These are phyloP conservation scores for Pogonocherus hispidulus DNA, from an alignment of 2,888 invertebrate species.

Conservation along the genomic window DNA sequence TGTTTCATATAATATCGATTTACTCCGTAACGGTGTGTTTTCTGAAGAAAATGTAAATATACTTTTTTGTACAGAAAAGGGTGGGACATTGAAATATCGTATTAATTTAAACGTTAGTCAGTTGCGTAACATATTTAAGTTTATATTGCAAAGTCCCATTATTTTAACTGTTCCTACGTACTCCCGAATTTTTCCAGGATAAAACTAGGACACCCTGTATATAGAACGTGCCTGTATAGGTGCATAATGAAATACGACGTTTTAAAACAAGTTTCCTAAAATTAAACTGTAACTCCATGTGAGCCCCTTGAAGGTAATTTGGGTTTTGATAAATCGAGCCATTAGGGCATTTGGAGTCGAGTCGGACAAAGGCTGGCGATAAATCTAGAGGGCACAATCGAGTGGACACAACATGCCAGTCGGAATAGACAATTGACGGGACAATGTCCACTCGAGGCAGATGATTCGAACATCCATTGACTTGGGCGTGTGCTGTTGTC, in stretches of 20 bases:
- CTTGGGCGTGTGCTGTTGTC: slow-evolving; percentile 29
- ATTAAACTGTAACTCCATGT: slow-evolving; percentile 1
- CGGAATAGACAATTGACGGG: slow-evolving; percentile 25
- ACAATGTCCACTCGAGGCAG: slow-evolving; percentile 48
- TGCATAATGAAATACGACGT: neutral
- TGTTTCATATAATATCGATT: too few relatives aligned
- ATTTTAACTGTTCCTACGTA: too few relatives aligned
- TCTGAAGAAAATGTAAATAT: too few relatives aligned
- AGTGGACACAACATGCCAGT: slow-evolving; percentile 20
- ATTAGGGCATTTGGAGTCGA: slow-evolving; percentile 12
- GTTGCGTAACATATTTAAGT: too few relatives aligned
- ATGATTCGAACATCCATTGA: slow-evolving; percentile 37
- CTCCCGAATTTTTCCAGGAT: too few relatives aligned
- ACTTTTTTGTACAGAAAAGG: too few relatives aligned
- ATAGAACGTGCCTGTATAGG: too few relatives aligned
- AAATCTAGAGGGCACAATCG: slow-evolving; percentile 19
- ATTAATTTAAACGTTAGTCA: too few relatives aligned
- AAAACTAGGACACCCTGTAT: too few relatives aligned
- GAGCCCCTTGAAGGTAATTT: slow-evolving; percentile 5
- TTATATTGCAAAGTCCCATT: too few relatives aligned
- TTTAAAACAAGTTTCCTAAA: neutral
- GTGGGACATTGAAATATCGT: too few relatives aligned
- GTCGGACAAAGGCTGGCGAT: slow-evolving; percentile 13
- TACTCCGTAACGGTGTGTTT: too few relatives aligned
- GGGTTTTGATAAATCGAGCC: neutral